Conservation (phyloP, 2,113 vertebrate species). For the Brienomyrus brachyistius region DNA sequence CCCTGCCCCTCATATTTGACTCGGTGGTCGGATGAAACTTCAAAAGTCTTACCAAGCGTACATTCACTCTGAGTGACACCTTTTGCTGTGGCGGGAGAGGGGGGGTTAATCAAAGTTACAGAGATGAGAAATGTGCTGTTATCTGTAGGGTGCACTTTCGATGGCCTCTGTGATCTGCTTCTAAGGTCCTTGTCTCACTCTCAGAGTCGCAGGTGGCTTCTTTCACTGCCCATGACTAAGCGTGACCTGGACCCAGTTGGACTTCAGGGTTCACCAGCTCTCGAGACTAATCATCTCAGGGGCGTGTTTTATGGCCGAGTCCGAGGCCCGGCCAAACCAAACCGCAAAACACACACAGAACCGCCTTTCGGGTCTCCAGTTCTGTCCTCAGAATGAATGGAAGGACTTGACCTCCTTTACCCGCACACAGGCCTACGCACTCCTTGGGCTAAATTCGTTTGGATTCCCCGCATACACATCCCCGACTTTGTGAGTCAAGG, state of each 20-base stretch:
- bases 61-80: constrained; percentile 33
- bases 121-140: constrained; percentile 44
- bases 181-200: constrained; percentile 12
- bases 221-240: background rate
- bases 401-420: constrained; percentile 24
- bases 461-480: background rate
- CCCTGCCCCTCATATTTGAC: constrained; percentile 28
- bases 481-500: constrained; percentile 25
- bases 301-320: constrained; percentile 8
- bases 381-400: constrained; percentile 16
- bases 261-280: background rate
- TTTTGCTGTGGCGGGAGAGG: constrained; percentile 17
- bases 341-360: constrained; percentile 29
- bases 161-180: constrained; percentile 36
- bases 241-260: background rate
- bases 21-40: constrained; percentile 59
- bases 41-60: constrained; percentile 55
- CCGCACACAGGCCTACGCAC: background rate
- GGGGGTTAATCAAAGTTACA: constrained; percentile 45
- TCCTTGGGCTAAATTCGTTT: background rate
- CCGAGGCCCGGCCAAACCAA: constrained; percentile 9
- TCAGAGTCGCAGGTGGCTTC: background rate
- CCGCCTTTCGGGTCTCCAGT: constrained; percentile 9
- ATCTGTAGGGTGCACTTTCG: constrained; percentile 39
- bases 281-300: background rate